Evolutionary conservation across 2,888 invertebrate species (phyloP).

Genomic region (Caenorhabditis zanzibari): DNA sequence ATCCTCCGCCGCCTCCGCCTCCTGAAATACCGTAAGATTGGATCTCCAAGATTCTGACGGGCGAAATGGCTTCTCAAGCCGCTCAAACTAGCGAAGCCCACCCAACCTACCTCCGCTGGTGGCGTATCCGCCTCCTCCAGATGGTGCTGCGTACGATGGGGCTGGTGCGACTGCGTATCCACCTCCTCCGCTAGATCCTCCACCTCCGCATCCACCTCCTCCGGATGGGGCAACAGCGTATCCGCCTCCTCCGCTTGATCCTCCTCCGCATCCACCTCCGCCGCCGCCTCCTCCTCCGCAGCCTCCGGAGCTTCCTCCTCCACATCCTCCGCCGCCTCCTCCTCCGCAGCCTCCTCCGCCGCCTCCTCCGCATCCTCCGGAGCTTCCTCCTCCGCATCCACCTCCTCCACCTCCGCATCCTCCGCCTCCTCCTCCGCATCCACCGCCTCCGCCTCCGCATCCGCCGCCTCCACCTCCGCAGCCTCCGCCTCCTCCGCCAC

Average conservation of each 20-base stretch:
- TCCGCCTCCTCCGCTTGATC: conserved; percentile 53
- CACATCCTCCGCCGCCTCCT: conserved; percentile 58
- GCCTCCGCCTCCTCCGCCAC: conserved; percentile 53
- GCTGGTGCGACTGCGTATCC: conserved; percentile 48
- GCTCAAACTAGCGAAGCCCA: neutral
- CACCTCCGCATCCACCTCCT: conserved; percentile 41
- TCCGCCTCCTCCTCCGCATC: conserved; percentile 43
- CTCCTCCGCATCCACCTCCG: conserved; percentile 38
- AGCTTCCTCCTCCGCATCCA: conserved; percentile 23
- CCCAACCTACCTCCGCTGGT: conserved; percentile 43
- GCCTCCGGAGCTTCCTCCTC: conserved; percentile 39
- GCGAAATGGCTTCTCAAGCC: too few relatives aligned
- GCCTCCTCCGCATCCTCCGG: conserved; percentile 24
- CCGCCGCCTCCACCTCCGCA: conserved; percentile 28
- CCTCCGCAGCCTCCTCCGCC: conserved; percentile 34
- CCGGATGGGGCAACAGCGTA: conserved; percentile 64
- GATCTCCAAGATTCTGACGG: too few relatives aligned
- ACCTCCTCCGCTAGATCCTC: conserved; percentile 37
- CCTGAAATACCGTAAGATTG: too few relatives aligned
- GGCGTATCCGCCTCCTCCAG: conserved; percentile 64
- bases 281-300: conserved; percentile 59
- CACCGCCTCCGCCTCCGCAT: conserved; percentile 22
- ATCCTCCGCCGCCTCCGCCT: conserved; percentile 44
- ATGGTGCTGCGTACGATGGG: conserved; percentile 33
- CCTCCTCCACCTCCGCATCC: conserved; percentile 32